These are phyloP conservation scores for Cecidostiba fungosa DNA, from an alignment of 2,888 invertebrate species.

Conservation along the genomic window DNA sequence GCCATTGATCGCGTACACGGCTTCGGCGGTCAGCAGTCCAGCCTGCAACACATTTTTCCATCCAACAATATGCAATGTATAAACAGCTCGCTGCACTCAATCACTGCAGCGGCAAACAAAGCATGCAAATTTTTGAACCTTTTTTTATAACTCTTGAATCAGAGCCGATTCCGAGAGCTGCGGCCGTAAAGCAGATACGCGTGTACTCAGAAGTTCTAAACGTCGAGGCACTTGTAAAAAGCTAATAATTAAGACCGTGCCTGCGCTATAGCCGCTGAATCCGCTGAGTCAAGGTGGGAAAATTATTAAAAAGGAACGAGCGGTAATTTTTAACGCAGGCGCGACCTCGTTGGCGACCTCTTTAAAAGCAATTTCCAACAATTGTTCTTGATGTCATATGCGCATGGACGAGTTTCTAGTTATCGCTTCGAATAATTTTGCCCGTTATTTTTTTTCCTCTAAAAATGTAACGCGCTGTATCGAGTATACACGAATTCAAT, in stretches of 20 bases:
- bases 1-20: conserved; percentile 75
- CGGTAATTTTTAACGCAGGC: conserved; percentile 43
- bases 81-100: background rate
- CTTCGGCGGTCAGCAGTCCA: conserved; percentile 73
- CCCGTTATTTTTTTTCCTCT: no score
- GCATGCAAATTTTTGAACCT: background rate
- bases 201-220: conserved; percentile 19
- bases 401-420: background rate
- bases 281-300: conserved; percentile 55
- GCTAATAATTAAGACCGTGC: conserved; percentile 39
- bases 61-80: background rate
- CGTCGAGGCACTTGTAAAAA: conserved; percentile 24
- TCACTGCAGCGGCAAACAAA: background rate
- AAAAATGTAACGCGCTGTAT: no score
- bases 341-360: conserved; percentile 49
- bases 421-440: background rate
- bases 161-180: conserved; percentile 33
- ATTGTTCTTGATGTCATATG: conserved; percentile 47
- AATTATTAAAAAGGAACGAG: conserved; percentile 45
- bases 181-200: conserved; percentile 15
- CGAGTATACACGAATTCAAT: background rate
- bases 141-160: background rate
- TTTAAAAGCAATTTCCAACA: conserved; percentile 58
- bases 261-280: conserved; percentile 11
- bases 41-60: conserved; percentile 67